Evolutionary conservation across 2,888 invertebrate genomes (phyloP), one percentile per base, ranked within the genome.

Genomic region (Ophioninae sp.): DNA sequence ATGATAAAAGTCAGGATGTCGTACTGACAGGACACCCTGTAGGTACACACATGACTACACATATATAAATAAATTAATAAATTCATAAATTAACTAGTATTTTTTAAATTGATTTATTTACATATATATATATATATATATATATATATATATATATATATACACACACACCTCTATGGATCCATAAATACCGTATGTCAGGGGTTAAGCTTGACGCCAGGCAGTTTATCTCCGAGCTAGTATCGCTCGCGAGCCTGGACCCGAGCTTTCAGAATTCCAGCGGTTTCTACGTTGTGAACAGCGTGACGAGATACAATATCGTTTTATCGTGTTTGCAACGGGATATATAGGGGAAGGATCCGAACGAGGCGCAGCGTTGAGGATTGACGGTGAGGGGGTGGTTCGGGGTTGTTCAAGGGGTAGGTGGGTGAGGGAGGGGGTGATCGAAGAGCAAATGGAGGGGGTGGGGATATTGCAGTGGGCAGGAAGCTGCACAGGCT

Each of bases 181-280:
- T 79, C 74, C 74, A 75, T 79, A 75, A 57, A 69, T 13, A 78
- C 69, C 44, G 20, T 75, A 59, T 74, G 64, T 75, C 59, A 75
- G 75, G 59, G 74, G 67, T 79, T 74, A 82, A 82, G 74, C 82
- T 69, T 82, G 79, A 82, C 70, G 75, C 72, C 50, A 72, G 72
- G 70, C 79, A 72, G 79, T 79, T 82, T 75, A 75, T 74, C 79
- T 75, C 59, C 70, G 37, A 41, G 37, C 65, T 65, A 50, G 65
- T 64, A 75, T 75, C 76, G 61, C 65, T 21, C 39, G 74, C 13
- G 17, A 50, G 50, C 50, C 50, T 5, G 17, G 50, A 62, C 64
- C 68, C 65, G 39, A 65, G 72, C 79, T 83, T 59, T 67, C 56
- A 62, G 75, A 70, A 76, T 79, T 79, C 61, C 61, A 50, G 57